A percentile compares a stretch with the other conserved stretches of the same genome.
Evolutionary conservation across 2,797 vertebrate genomes (phyloP).

Genomic region (Ctenochaetus hawaiiensis): DNA sequence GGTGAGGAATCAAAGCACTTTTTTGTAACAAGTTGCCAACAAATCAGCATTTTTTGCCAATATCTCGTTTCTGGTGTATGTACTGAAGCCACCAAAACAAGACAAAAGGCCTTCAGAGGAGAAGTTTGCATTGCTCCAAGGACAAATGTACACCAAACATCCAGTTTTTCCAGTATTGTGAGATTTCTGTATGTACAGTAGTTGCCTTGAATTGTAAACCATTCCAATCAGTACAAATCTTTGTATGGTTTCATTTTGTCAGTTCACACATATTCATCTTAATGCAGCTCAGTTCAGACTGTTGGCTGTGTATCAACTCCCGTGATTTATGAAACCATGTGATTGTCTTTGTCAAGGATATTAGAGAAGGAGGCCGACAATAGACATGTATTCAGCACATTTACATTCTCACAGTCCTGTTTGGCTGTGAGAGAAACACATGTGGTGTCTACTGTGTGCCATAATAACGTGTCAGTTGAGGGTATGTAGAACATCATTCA

Average conservation of each 20-base stretch:
- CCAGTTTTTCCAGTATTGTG: constrained; percentile 75
- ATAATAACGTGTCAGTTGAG: constrained; percentile 36
- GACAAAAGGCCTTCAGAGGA: constrained; percentile 59
- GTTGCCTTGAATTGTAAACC: constrained; percentile 86
- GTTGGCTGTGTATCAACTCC: constrained; percentile 25
- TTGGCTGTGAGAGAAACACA: constrained; percentile 23
- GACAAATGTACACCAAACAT: constrained; percentile 70
- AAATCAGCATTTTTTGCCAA: constrained; percentile 89
- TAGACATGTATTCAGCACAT: constrained; percentile 33
- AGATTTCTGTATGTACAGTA: constrained; percentile 76
- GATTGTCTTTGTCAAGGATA: constrained; percentile 27
- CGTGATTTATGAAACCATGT: constrained; percentile 11
- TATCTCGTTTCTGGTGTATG: constrained; percentile 73
- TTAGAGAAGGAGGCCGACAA: not conserved
- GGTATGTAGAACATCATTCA: not conserved
- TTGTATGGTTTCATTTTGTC: constrained; percentile 86
- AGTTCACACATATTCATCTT: constrained; percentile 79
- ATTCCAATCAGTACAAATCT: constrained; percentile 82
- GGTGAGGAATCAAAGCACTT: constrained; percentile 93
- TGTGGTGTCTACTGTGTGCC: constrained; percentile 60
- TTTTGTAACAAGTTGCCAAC: constrained; percentile 94
- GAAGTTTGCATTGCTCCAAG: constrained; percentile 74
- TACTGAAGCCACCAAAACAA: constrained; percentile 77
- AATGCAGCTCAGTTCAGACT: constrained; percentile 35
- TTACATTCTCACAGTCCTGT: constrained; percentile 20